Base-by-base conservation (phyloP, 2,113 vertebrate genomes). In the Phalacrocorax carbo region DNA sequence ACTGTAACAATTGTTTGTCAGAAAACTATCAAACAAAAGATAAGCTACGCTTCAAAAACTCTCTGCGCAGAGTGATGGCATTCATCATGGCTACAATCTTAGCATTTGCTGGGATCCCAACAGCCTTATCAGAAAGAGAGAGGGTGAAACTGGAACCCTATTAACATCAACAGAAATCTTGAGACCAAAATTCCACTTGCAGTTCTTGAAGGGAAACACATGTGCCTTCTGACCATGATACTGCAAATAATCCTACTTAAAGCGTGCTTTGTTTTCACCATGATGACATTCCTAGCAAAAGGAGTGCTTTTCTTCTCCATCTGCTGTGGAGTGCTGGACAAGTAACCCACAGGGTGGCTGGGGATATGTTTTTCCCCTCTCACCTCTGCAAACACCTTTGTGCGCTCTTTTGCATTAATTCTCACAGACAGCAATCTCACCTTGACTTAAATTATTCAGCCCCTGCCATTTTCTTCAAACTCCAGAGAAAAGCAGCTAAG, bases 21-120 rank as follows among this genome's bases (percentile, higher is more conserved):
- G 51, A 83, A 68, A 79, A 80, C 18, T 9, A 11, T 15, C 36
- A 51, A 34, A 42, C 83, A 66, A 61, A 88, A 95, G 55, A 30
- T 78, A 18, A 40, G 38, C 34, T 25, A 7, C 0, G 3, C 29
- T 57, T 32, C 16, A 10, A 34, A 17, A 1, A 42, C 42, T 1
- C 15, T 64, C 32, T 17, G n/a, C 7, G 10, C 40, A 38, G 36
- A n/a, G 30, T 9, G 13, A 18, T 11, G 30, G 60, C 26, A 11
- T 8, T 57, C 19, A 54, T 27, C 68, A 30, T 30, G 3, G 26
- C 44, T n/a, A 17, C 3, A 13, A 19, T 10, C 76, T 80, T 11
- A 4, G 44, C 17, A 4, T 14, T 10, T 16, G 11, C 19, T 9
- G 9, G 23, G 19, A 78, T 32, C 15, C 36, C 2, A 4, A 26